These are phyloP conservation scores for Corbicula japonica DNA, from an alignment of 2,888 invertebrate species.

Conservation along the genomic window DNA sequence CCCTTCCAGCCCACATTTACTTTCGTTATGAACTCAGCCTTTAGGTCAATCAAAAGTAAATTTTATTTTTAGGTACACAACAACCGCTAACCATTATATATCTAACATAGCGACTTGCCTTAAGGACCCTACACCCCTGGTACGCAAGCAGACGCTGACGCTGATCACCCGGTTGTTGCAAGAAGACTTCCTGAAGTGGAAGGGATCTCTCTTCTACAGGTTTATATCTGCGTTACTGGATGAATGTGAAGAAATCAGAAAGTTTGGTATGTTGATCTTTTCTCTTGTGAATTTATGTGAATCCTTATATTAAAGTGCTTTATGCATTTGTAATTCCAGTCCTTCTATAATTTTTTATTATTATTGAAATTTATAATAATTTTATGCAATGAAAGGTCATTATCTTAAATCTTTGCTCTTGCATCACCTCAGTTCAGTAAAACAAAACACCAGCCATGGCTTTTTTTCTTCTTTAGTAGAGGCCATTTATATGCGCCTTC, in stretches of 20 bases:
- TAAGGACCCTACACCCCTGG: constrained; percentile 88
- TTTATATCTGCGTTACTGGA: constrained; percentile 88
- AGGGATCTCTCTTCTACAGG: constrained; percentile 90
- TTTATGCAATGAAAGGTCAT: too few species aligned
- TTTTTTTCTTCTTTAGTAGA: too few species aligned
- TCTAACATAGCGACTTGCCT: constrained; percentile 90
- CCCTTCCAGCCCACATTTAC: too few species aligned
- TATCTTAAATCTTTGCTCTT: too few species aligned
- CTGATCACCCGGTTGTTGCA: constrained; percentile 91
- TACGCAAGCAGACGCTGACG: constrained; percentile 90
- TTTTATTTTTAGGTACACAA: constrained; percentile 92
- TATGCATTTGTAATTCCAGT: too few species aligned
- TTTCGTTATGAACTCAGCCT: too few species aligned
- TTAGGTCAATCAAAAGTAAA: too few species aligned
- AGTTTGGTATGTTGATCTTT: constrained; percentile 68
- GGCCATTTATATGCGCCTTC: too few species aligned
- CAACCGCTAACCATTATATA: constrained; percentile 90
- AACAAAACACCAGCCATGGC: too few species aligned
- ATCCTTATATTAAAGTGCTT: background rate
- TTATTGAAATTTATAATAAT: too few species aligned
- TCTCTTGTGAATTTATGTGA: background rate
- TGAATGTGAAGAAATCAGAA: constrained; percentile 83
- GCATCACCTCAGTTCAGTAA: too few species aligned
- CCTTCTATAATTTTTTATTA: too few species aligned
- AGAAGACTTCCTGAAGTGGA: constrained; percentile 91